phyloP scores from a whole-genome alignment of 1,140 invertebrate genomes.

The Micrasema minimum region DNA sequence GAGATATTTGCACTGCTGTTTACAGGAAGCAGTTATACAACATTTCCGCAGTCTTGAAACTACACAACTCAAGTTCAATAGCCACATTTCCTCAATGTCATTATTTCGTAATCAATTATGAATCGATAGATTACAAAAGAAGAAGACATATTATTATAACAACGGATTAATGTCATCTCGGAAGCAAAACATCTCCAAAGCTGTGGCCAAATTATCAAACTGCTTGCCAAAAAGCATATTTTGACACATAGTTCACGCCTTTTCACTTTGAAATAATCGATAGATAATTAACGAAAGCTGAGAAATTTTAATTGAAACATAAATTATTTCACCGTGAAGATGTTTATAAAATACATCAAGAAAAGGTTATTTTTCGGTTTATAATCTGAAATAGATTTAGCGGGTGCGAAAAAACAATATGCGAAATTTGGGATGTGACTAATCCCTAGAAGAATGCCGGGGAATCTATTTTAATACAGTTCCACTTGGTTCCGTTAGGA shows the following conservation, averaged over 20 bases:
- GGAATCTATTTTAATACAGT: slow-evolving; percentile 13
- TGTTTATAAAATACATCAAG: too few species aligned
- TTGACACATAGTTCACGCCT: not conserved
- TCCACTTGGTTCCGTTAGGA: slow-evolving; percentile 2
- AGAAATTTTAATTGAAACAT: not conserved
- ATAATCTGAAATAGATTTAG: not conserved
- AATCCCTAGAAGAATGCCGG: slow-evolving; percentile 18
- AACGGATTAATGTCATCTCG: too few species aligned
- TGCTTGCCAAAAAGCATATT: not conserved
- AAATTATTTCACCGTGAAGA: too few species aligned
- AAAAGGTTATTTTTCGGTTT: not conserved
- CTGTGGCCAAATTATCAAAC: too few species aligned
- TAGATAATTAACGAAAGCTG: not conserved
- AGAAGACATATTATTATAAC: too few species aligned
- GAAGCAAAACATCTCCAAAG: too few species aligned
- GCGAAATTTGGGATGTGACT: slow-evolving; percentile 19
- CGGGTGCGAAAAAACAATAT: slow-evolving; percentile 5
- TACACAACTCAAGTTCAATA: too few species aligned
- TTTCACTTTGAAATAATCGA: not conserved
- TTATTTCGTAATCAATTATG: too few species aligned
- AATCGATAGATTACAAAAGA: too few species aligned
- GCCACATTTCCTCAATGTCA: too few species aligned
- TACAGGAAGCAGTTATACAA: not conserved
- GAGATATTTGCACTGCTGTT: not conserved
- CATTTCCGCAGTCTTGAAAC: too few species aligned